Evolutionary conservation across 1,140 invertebrate genomes (phyloP).

Genomic region (Leucophenga varia): DNA sequence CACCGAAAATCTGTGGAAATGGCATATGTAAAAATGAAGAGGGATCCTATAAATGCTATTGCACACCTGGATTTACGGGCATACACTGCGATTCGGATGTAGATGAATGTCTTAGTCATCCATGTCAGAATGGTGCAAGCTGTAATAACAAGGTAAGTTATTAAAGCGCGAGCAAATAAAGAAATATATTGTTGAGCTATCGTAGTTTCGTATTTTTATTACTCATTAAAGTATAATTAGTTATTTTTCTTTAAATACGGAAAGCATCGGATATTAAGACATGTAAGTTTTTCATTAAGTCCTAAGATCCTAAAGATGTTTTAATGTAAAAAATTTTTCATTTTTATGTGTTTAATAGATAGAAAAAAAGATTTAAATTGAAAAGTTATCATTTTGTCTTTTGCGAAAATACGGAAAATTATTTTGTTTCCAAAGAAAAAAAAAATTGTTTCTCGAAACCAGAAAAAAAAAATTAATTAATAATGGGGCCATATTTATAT

Average conservation of each 20-base stretch:
- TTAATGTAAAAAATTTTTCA: no score
- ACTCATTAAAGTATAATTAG: slow-evolving; percentile 49
- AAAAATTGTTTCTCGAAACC: no score
- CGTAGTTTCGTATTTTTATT: slow-evolving; percentile 6
- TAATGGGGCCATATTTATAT: no score
- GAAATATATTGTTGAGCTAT: background rate
- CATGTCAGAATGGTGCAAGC: slow-evolving; percentile 84
- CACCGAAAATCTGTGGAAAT: slow-evolving; percentile 70
- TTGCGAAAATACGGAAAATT: no score
- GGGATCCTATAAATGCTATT: slow-evolving; percentile 83
- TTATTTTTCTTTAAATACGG: slow-evolving; percentile 57
- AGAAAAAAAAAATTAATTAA: no score
- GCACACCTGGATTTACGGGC: slow-evolving; percentile 80
- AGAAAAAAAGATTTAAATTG: no score
- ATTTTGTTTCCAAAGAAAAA: no score
- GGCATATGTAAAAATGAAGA: slow-evolving; percentile 79
- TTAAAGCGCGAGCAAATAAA: no score
- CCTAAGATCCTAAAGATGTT: no score
- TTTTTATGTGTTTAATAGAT: no score
- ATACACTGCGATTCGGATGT: slow-evolving; percentile 81
- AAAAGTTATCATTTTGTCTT: no score
- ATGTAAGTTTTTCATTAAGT: no score
- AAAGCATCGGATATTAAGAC: slow-evolving; percentile 56
- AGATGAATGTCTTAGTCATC: slow-evolving; percentile 83
- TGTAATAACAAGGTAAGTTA: slow-evolving; percentile 71